Evolutionary conservation across 2,113 vertebrate genomes (phyloP).

Genomic region (Lycaon pictus): DNA sequence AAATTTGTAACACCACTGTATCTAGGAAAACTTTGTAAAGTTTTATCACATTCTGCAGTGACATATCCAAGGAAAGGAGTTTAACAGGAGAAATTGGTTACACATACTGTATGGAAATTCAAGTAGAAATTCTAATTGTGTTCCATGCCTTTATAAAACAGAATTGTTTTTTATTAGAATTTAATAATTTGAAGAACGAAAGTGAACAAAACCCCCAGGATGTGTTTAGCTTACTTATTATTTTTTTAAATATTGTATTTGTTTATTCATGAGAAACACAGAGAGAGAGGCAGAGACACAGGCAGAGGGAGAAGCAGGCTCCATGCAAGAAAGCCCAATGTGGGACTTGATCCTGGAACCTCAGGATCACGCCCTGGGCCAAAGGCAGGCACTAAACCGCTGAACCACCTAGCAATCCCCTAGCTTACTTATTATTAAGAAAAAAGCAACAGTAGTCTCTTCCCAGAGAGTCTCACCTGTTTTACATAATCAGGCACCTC

Average conservation of each 20-base stretch:
- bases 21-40: slow-evolving; percentile 17
- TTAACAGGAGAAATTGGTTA: background rate
- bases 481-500: slow-evolving; percentile 93
- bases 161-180: slow-evolving; percentile 31
- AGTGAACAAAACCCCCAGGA: slow-evolving; percentile 25
- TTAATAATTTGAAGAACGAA: slow-evolving; percentile 55
- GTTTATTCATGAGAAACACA: too few relatives aligned
- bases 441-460: background rate
- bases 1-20: background rate
- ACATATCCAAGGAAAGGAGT: background rate
- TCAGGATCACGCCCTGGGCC: too few relatives aligned
- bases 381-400: too few relatives aligned
- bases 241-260: too few relatives aligned
- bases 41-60: background rate
- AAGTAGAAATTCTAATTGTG: slow-evolving; percentile 26
- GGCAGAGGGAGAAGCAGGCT: too few relatives aligned
- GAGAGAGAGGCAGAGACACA: too few relatives aligned
- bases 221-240: background rate
- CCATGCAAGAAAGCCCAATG: too few relatives aligned
- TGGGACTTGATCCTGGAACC: too few relatives aligned
- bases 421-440: background rate
- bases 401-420: too few relatives aligned
- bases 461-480: slow-evolving; percentile 88
- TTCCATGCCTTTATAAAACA: slow-evolving; percentile 20
- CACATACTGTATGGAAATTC: background rate